Evolutionary conservation across 2,888 invertebrate genomes (phyloP), one percentile per base, ranked within the genome.

Genomic region (Drosophila longiperda): DNA sequence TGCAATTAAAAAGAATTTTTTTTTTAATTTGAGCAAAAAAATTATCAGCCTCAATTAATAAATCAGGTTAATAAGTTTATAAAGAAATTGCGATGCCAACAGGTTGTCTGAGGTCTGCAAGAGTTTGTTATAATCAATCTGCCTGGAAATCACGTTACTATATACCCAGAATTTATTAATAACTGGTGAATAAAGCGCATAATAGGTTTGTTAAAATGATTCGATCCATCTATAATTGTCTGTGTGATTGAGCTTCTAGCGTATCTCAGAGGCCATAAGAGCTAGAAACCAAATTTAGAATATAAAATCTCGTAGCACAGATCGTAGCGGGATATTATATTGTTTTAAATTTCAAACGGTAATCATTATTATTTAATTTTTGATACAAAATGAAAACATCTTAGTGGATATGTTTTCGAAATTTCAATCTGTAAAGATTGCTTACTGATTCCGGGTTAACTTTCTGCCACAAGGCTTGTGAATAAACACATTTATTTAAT

Each of bases 241-340:
- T n/a, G 0, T 1, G 11, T 2, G n/a, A 11, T 40, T 40, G 40
- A 40, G 40, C n/a, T n/a, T 11, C 11, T n/a, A 42, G 11, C 42
- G 5, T 42, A n/a, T 11, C 42, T 6, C 11, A 20, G 11, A n/a
- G 40, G 11, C n/a, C 11, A n/a, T 11, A n/a, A 9, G 5, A 40
- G n/a, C n/a, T 40, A 17, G 9, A 40, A 40, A 9, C 2, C 1
- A 40, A 40, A 5, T 40, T n/a, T 40, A 0, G n/a, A 40, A 40
- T 1, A n/a, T n/a, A n/a, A n/a, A 0, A n/a, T n/a, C n/a, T 11
- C n/a, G 40, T 1, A 36, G 7, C 0, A 36, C 36, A 0, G 15
- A 26, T 26, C 5, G 5, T 26, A 26, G 5, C 26, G 26, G 5
- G 5, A 26, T 26, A 26, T 26, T 0, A 26, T 5, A 5, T 26